Conservation (phyloP, 2,888 invertebrate species). For the Timema podura region DNA sequence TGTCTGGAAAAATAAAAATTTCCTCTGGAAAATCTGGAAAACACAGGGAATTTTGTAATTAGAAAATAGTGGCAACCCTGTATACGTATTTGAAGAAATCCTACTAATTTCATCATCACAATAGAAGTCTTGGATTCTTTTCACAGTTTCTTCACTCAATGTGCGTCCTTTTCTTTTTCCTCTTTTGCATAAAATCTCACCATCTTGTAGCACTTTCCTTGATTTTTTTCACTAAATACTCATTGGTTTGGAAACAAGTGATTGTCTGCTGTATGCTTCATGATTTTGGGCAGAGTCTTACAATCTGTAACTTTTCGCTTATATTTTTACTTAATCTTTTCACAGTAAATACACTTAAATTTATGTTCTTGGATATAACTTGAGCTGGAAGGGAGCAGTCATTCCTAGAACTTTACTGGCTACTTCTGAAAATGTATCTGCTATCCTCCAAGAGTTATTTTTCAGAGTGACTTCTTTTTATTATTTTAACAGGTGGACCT, state of each 20-base stretch:
- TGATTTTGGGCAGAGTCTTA: neutral
- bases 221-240: slow-evolving; percentile 2
- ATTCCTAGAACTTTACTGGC: neutral
- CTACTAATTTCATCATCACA: neutral
- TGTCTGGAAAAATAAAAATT: too few relatives aligned
- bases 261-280: slow-evolving; percentile 8
- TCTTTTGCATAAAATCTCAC: too few relatives aligned
- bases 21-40: too few relatives aligned
- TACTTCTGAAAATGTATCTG: neutral
- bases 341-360: neutral
- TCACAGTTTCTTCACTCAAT: too few relatives aligned
- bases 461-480: neutral
- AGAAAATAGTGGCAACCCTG: too few relatives aligned
- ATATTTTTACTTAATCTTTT: too few relatives aligned
- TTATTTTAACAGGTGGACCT: neutral
- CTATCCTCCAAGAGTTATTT: neutral
- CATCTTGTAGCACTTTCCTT: too few relatives aligned
- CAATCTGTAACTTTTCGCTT: neutral
- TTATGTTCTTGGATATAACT: neutral
- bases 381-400: neutral
- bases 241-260: neutral
- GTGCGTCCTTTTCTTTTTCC: too few relatives aligned
- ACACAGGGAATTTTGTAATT: too few relatives aligned
- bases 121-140: neutral
- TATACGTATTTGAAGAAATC: slow-evolving; percentile 2